A percentile compares a stretch with the other conserved stretches of the same genome.
Conservation (phyloP, 2,888 invertebrate species). For the Artemia sinica region DNA sequence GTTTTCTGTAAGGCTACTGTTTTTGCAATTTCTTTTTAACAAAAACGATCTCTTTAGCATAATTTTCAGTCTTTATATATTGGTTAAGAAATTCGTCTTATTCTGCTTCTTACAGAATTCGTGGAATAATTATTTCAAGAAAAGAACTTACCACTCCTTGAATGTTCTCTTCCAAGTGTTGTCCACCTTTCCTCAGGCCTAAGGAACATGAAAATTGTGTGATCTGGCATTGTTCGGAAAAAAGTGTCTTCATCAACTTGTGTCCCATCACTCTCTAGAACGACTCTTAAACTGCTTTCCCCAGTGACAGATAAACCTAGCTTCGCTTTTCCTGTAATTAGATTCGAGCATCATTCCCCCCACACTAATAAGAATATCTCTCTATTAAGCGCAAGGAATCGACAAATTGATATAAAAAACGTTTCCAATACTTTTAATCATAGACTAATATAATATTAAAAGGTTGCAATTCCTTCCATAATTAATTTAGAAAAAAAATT, state of each 20-base stretch:
- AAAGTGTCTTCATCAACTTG: conserved; percentile 92
- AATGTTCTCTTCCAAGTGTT: conserved; percentile 46
- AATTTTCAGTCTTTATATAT: background rate
- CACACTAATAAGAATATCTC: no score
- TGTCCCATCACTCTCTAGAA: conserved; percentile 86
- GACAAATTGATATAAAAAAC: no score
- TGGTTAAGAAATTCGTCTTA: background rate
- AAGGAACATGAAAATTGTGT: conserved; percentile 70
- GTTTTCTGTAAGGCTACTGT: background rate
- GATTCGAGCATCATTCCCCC: no score
- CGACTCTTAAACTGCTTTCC: conserved; percentile 54
- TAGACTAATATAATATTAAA: no score
- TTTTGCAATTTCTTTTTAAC: conserved; percentile 14
- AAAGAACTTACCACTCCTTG: conserved; percentile 12
- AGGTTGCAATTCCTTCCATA: no score
- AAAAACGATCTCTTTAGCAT: conserved; percentile 19
- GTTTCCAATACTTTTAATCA: no score
- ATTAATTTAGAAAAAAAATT: no score
- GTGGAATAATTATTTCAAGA: conserved; percentile 8
- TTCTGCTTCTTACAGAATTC: background rate
- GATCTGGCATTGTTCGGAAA: conserved; percentile 79
- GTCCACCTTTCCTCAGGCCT: conserved; percentile 81
- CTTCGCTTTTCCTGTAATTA: conserved; percentile 60
- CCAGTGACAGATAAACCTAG: conserved; percentile 67
- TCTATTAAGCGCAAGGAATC: no score